These are phyloP conservation scores for Cephus nigrinus DNA, from an alignment of 2,888 invertebrate genomes.

Conservation along the genomic window DNA sequence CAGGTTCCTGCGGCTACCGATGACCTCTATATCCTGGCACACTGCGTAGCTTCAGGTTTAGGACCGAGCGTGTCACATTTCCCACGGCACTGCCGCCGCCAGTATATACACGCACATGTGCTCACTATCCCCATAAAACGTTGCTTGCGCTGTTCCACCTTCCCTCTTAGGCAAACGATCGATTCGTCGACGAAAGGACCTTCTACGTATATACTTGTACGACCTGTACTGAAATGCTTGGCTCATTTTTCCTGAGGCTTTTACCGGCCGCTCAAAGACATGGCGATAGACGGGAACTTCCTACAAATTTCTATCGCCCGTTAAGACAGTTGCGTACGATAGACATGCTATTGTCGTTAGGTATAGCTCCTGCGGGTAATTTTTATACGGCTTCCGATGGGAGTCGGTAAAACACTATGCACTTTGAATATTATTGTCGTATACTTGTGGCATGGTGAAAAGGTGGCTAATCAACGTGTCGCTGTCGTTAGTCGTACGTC, in stretches of 20 bases:
- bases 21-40: slow-evolving; percentile 9
- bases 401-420: not conserved
- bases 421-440: not conserved
- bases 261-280: no score
- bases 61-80: slow-evolving; percentile 51
- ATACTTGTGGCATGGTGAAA: not conserved
- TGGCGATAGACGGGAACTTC: not conserved
- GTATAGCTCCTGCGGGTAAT: not conserved
- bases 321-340: not conserved
- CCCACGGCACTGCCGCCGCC: slow-evolving; percentile 45
- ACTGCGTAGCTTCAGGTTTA: slow-evolving; percentile 28
- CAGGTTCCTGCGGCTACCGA: slow-evolving; percentile 11
- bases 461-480: slow-evolving; percentile 40
- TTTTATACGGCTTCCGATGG: not conserved
- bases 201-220: not conserved
- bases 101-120: slow-evolving; percentile 31
- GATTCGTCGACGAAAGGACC: not conserved
- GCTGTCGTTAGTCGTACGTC: slow-evolving; percentile 34
- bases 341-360: not conserved
- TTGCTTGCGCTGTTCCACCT: slow-evolving; percentile 34
- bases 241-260: not conserved
- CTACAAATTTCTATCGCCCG: not conserved
- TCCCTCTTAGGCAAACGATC: slow-evolving; percentile 20
- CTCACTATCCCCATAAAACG: slow-evolving; percentile 32
- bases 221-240: not conserved